These are phyloP conservation scores for Hypomesus transpacificus DNA, from an alignment of 2,113 vertebrate species.

Conservation along the genomic window DNA sequence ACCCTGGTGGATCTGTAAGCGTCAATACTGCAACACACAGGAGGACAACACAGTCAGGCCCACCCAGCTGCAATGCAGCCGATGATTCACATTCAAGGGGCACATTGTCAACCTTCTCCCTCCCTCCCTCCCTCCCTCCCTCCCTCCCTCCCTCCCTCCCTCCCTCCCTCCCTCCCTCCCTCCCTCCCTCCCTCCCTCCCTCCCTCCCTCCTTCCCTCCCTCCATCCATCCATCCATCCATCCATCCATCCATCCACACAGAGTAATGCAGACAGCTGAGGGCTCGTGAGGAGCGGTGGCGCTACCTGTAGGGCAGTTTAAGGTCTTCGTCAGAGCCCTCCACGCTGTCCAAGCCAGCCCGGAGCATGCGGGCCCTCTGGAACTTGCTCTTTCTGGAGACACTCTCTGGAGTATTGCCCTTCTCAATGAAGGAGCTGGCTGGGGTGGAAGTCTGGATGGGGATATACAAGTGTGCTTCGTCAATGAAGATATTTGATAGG, in stretches of 20 bases:
- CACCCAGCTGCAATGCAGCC: neutral
- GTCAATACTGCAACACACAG: conserved; percentile 73
- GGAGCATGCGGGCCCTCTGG: conserved; percentile 71
- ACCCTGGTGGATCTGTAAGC: conserved; percentile 90
- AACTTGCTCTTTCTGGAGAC: conserved; percentile 70
- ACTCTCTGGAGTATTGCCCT: conserved; percentile 64
- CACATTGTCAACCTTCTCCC: no score
- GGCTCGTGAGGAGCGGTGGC: neutral
- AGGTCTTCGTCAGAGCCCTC: conserved; percentile 70
- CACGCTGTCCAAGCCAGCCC: conserved; percentile 72
- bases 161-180: no score
- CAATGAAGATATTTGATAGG: neutral
- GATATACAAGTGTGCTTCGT: neutral
- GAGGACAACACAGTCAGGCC: neutral
- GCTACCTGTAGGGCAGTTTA: conserved; percentile 89
- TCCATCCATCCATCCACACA: neutral
- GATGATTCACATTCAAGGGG: no score
- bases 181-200: no score
- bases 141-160: no score
- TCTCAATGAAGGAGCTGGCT: conserved; percentile 69
- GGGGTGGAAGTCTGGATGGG: conserved; percentile 72
- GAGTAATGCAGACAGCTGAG: neutral
- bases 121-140: no score
- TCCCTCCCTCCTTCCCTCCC: no score
- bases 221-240: no score